Evolutionary conservation across 1,140 invertebrate genomes (phyloP).

Genomic region (Drosophila bifasciata): DNA sequence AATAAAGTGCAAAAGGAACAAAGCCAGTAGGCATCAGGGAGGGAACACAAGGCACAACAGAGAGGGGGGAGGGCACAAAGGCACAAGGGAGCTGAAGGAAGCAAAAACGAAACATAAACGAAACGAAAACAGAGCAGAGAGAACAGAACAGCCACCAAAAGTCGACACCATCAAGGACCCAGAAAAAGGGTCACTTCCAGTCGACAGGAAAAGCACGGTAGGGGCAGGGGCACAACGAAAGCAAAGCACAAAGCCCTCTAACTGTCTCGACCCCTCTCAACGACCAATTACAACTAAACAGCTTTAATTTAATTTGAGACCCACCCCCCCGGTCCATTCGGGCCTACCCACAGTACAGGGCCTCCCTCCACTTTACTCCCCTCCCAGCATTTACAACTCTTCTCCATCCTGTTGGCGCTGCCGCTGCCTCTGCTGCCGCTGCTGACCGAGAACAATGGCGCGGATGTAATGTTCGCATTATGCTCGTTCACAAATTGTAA

Average conservation of each 20-base stretch:
- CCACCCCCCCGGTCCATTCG: constrained; percentile 34
- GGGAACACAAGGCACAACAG: neutral
- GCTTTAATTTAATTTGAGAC: constrained; percentile 81
- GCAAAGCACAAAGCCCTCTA: constrained; percentile 23
- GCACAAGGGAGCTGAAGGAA: neutral
- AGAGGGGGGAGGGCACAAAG: neutral
- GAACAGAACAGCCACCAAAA: constrained; percentile 27
- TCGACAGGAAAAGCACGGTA: constrained; percentile 11
- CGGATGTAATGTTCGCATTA: constrained; percentile 82
- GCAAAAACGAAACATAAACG: neutral
- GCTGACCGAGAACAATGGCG: constrained; percentile 70
- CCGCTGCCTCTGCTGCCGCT: constrained; percentile 3
- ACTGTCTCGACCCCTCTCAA: constrained; percentile 66
- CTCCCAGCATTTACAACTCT: too few relatives aligned
- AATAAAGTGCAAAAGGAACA: constrained; percentile 48
- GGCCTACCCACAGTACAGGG: constrained; percentile 21
- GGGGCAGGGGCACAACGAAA: too few relatives aligned
- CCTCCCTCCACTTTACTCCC: too few relatives aligned
- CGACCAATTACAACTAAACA: constrained; percentile 81
- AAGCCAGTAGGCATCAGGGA: too few relatives aligned
- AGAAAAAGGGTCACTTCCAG: constrained; percentile 69
- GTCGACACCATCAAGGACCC: constrained; percentile 46
- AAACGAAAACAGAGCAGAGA: constrained; percentile 8
- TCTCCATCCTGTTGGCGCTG: constrained; percentile 3
- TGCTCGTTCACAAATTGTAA: constrained; percentile 83